Conservation (phyloP, 23 tunicate species). For the Corella eumyota region DNA sequence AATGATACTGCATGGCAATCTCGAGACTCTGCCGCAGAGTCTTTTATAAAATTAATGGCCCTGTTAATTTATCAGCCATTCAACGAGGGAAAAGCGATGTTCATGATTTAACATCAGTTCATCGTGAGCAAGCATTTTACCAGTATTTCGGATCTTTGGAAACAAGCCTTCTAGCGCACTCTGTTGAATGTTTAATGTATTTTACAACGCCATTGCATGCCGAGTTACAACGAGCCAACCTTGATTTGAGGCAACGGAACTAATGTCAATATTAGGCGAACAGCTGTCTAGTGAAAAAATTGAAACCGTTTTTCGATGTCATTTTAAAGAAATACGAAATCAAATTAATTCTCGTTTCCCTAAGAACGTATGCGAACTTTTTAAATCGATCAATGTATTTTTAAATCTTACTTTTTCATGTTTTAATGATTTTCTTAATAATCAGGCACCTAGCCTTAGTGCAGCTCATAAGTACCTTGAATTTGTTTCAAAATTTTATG, state of each 20-base stretch:
- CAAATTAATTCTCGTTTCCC: too few species aligned
- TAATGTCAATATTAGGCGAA: neutral
- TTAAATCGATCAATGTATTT: too few species aligned
- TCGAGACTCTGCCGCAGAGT: neutral
- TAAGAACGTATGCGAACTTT: too few species aligned
- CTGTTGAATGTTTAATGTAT: neutral
- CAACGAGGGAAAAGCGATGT: neutral
- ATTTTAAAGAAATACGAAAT: too few species aligned
- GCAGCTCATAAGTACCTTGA: neutral
- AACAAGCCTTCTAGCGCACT: neutral
- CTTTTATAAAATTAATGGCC: neutral
- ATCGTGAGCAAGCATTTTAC: neutral
- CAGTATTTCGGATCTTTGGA: slow-evolving; percentile 1
- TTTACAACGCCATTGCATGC: neutral
- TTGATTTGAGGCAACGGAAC: neutral
- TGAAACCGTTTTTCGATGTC: neutral
- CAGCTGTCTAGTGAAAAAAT: too few species aligned
- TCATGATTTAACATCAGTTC: neutral
- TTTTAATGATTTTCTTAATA: too few species aligned
- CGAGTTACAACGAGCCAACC: neutral
- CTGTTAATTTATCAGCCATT: neutral
- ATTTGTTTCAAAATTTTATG: neutral
- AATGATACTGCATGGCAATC: neutral
- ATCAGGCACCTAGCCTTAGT: too few species aligned
- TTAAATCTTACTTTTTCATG: too few species aligned